Conservation (phyloP, 1,140 invertebrate species). For the Cotesia typhae region DNA sequence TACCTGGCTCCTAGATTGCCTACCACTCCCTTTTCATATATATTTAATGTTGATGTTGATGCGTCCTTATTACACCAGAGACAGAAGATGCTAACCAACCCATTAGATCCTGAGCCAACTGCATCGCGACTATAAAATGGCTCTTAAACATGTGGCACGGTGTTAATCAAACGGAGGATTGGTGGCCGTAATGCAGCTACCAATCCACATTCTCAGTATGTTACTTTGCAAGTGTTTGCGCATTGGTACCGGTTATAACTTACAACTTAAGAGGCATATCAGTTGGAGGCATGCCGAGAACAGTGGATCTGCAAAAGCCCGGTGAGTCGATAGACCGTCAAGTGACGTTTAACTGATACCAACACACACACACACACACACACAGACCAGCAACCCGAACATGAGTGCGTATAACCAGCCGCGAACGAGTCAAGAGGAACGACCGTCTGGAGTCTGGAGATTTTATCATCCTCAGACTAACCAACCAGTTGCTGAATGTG, state of each 20-base stretch:
- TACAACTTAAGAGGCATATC: too few species aligned
- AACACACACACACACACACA: neutral
- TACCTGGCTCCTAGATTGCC: slow-evolving; percentile 19
- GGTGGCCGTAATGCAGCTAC: slow-evolving; percentile 21
- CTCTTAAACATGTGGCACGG: too few species aligned
- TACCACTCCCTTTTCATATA: slow-evolving; percentile 14
- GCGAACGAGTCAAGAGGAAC: slow-evolving; percentile 41
- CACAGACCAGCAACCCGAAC: neutral
- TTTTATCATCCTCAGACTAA: slow-evolving; percentile 47
- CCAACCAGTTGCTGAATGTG: neutral
- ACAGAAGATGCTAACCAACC: too few species aligned
- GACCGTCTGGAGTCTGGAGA: slow-evolving; percentile 55
- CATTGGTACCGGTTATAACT: slow-evolving; percentile 1
- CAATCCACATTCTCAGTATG: neutral
- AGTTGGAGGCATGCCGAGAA: too few species aligned
- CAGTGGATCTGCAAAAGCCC: slow-evolving; percentile 4
- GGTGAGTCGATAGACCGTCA: slow-evolving; percentile 15
- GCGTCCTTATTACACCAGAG: neutral
- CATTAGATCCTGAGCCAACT: slow-evolving; percentile 15
- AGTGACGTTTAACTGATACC: neutral
- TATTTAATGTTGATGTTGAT: neutral
- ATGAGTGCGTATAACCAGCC: neutral
- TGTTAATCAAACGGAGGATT: neutral
- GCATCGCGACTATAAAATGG: neutral
- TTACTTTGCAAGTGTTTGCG: neutral